Evolutionary conservation across 2,797 vertebrate genomes (phyloP).

Genomic region (Gallinago stenura): DNA sequence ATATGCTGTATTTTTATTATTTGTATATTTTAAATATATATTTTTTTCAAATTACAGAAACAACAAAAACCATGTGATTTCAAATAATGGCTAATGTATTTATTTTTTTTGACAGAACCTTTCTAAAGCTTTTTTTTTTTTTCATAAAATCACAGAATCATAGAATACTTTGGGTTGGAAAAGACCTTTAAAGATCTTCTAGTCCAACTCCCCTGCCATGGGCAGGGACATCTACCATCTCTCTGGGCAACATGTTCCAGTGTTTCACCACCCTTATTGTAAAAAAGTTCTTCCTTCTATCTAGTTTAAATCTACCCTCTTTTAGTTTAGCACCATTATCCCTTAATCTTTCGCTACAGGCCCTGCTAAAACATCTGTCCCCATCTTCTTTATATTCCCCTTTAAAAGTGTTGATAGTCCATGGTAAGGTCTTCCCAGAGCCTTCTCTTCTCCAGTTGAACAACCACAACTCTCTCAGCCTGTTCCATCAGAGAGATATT

Average conservation of each 20-base stretch:
- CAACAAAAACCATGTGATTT: rapidly evolving
- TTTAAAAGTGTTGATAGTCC: neutral
- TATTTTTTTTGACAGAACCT: neutral
- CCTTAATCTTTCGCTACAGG: neutral
- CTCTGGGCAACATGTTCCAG: neutral
- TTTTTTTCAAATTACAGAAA: neutral
- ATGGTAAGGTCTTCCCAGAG: neutral
- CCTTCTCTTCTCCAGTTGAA: neutral
- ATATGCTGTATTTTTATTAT: neutral
- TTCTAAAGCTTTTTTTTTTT: neutral
- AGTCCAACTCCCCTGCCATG: neutral
- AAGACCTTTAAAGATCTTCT: neutral
- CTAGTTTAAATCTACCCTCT: neutral
- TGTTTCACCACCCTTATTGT: neutral
- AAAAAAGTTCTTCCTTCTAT: neutral
- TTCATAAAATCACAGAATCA: neutral
- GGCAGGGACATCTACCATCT: neutral
- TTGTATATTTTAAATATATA: neutral
- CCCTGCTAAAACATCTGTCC: neutral
- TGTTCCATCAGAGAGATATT: neutral
- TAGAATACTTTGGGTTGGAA: neutral
- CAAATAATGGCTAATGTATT: neutral
- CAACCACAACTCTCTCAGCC: neutral
- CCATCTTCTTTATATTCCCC: too few relatives aligned
- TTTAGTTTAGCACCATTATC: neutral